Evolutionary conservation across 2,113 vertebrate species (phyloP).

Genomic region (Anolis carolinensis): DNA sequence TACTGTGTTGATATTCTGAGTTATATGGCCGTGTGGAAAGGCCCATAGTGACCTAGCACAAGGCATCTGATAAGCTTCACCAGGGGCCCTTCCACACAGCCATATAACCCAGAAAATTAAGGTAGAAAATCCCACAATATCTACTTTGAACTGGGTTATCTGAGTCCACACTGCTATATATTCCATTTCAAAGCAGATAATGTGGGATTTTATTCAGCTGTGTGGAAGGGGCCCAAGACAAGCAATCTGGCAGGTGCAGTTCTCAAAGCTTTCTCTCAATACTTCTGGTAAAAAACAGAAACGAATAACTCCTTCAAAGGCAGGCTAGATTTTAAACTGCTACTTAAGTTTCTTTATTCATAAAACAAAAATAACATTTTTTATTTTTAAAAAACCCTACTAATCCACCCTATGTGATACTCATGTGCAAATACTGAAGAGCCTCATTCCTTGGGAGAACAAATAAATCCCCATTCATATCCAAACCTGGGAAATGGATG

Average conservation of each 20-base stretch:
- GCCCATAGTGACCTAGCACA: not conserved
- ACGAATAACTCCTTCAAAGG: not conserved
- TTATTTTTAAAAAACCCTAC: not conserved
- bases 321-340: not conserved
- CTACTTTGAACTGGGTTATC: too few species aligned
- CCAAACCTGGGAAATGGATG: not conserved
- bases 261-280: not conserved
- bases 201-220: too few species aligned
- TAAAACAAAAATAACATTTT: not conserved
- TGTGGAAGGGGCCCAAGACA: not conserved
- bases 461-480: not conserved
- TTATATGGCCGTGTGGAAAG: too few species aligned
- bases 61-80: not conserved
- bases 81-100: too few species aligned
- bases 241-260: not conserved
- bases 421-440: not conserved
- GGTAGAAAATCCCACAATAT: too few species aligned
- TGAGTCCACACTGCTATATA: too few species aligned
- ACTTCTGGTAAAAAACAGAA: not conserved
- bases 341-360: not conserved
- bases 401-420: not conserved
- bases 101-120: not conserved
- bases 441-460: not conserved
- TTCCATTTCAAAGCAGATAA: too few species aligned
- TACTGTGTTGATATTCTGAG: too few species aligned